phyloP scores from a whole-genome alignment of 2,888 invertebrate species.

The Pammene aurita region DNA sequence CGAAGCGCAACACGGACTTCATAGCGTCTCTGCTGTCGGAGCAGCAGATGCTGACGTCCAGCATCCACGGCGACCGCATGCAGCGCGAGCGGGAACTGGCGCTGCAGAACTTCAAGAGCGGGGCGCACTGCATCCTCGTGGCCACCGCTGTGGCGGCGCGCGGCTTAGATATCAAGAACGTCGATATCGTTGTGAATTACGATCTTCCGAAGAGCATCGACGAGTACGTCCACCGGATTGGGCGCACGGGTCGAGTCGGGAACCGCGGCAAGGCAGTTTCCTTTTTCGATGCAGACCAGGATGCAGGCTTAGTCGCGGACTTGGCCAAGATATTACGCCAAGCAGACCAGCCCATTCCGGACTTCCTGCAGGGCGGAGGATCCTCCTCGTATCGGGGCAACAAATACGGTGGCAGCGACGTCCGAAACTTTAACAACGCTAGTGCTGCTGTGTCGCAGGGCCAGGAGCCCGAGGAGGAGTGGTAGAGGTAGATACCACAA shows the following conservation, averaged over 20 bases:
- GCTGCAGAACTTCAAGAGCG: too few species aligned
- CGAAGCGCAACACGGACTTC: too few species aligned
- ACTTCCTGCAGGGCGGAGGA: slow-evolving; percentile 85
- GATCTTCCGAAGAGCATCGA: slow-evolving; percentile 95
- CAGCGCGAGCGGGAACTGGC: too few species aligned
- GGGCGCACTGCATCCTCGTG: too few species aligned
- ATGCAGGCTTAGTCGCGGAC: slow-evolving; percentile 84
- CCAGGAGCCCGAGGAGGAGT: slow-evolving; percentile 81
- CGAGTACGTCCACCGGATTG: slow-evolving; percentile 97
- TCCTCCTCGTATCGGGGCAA: slow-evolving; percentile 76
- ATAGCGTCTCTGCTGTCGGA: too few species aligned
- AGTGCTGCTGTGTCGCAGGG: slow-evolving; percentile 57
- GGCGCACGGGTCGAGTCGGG: slow-evolving; percentile 97
- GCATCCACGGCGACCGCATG: too few species aligned
- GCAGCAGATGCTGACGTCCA: too few species aligned
- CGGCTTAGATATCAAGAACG: slow-evolving; percentile 94
- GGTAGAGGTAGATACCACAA: slow-evolving; percentile 61
- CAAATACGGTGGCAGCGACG: slow-evolving; percentile 88
- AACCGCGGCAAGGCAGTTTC: slow-evolving; percentile 94
- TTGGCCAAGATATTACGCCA: slow-evolving; percentile 89
- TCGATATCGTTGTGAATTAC: slow-evolving; percentile 95
- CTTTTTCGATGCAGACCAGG: slow-evolving; percentile 88
- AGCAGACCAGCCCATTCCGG: slow-evolving; percentile 91
- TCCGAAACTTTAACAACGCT: slow-evolving; percentile 75
- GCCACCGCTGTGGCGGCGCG: too few species aligned